These are phyloP conservation scores for Hyles euphorbiae DNA, from an alignment of 1,140 invertebrate species.

Conservation along the genomic window DNA sequence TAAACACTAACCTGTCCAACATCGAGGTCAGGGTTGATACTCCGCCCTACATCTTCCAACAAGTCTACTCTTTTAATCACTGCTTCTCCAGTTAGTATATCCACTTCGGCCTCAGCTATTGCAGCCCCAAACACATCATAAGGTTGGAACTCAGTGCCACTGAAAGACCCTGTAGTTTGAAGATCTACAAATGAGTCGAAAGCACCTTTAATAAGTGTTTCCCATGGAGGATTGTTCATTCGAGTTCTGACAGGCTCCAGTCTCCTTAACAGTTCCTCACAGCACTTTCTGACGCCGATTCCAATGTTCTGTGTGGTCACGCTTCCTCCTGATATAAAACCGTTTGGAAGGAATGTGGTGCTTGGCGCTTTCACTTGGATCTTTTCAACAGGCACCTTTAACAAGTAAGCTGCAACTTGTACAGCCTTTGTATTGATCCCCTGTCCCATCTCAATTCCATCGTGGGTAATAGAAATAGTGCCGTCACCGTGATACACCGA, in stretches of 20 bases:
- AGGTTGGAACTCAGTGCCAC: slow-evolving; percentile 45
- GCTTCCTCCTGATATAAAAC: slow-evolving; percentile 76
- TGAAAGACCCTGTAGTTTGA: slow-evolving; percentile 47
- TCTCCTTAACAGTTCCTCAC: slow-evolving; percentile 77
- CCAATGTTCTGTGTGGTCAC: slow-evolving; percentile 12
- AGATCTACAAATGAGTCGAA: slow-evolving; percentile 76
- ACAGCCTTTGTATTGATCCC: slow-evolving; percentile 79
- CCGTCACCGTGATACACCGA: slow-evolving; percentile 84
- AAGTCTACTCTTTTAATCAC: slow-evolving; percentile 82
- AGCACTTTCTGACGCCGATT: slow-evolving; percentile 78
- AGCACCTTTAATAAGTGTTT: slow-evolving; percentile 76
- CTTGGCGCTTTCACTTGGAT: slow-evolving; percentile 78
- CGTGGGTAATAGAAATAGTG: slow-evolving; percentile 84
- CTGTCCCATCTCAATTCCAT: slow-evolving; percentile 89
- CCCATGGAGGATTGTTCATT: slow-evolving; percentile 77
- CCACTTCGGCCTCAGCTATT: slow-evolving; percentile 82
- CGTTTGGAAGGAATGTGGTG: slow-evolving; percentile 77
- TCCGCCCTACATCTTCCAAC: slow-evolving; percentile 84
- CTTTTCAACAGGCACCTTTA: slow-evolving; percentile 83
- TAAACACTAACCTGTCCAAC: slow-evolving; percentile 81
- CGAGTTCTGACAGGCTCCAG: slow-evolving; percentile 76
- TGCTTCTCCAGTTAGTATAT: slow-evolving; percentile 84
- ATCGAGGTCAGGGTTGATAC: slow-evolving; percentile 85
- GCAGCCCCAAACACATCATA: slow-evolving; percentile 78
- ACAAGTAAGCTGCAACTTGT: slow-evolving; percentile 83